A percentile compares a stretch with the other conserved stretches of the same genome.
Conservation (phyloP, 2,888 invertebrate genomes). For the Chaetoderma sp. region DNA sequence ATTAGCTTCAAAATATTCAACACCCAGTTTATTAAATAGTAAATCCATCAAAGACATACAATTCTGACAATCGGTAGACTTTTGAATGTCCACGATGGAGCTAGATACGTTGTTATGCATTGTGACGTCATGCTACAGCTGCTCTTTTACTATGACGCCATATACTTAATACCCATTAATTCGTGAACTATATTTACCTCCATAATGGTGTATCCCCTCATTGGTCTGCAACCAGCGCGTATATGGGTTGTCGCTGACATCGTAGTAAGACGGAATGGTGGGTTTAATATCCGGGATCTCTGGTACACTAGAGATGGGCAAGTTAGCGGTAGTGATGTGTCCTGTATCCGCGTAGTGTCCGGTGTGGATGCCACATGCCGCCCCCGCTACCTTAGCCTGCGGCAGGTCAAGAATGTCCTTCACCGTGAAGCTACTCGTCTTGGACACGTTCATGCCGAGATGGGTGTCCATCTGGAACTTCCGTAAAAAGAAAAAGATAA, state of each 20-base stretch:
- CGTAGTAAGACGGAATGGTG: conserved; percentile 45
- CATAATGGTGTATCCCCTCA: conserved; percentile 58
- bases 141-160: too few species aligned
- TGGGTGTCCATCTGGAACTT: conserved; percentile 47
- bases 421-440: conserved; percentile 88
- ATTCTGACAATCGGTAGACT: too few species aligned
- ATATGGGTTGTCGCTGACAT: conserved; percentile 72
- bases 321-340: background rate
- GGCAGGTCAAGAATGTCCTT: conserved; percentile 93
- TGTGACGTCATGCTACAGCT: too few species aligned
- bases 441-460: conserved; percentile 76
- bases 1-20: too few species aligned
- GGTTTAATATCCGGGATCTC: conserved; percentile 39
- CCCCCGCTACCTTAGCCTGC: conserved; percentile 72
- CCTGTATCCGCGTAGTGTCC: background rate
- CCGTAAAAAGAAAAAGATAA: background rate
- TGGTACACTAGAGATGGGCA: conserved; percentile 1
- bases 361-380: conserved; percentile 27
- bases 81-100: too few species aligned
- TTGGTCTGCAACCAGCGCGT: conserved; percentile 67
- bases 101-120: background rate
- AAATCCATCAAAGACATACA: too few species aligned
- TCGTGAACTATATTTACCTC: conserved; percentile 48
- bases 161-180: too few species aligned
- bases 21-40: too few species aligned